Evolutionary conservation across 2,797 vertebrate genomes (phyloP).

Genomic region (Pygocentrus nattereri): DNA sequence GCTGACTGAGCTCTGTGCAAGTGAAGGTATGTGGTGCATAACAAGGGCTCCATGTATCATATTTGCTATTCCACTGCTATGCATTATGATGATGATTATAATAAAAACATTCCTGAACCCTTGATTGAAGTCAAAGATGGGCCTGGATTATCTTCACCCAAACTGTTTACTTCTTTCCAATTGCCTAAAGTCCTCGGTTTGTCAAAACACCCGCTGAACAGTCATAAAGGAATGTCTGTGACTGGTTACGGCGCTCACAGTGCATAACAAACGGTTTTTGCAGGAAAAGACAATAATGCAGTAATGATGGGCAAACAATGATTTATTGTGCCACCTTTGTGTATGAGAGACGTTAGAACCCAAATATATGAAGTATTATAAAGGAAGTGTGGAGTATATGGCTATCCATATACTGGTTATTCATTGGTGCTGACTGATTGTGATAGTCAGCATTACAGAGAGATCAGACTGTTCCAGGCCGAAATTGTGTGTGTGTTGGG

Average conservation of each 20-base stretch:
- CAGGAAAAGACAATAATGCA: neutral
- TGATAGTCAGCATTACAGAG: neutral
- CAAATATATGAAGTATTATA: no score
- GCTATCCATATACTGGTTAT: no score
- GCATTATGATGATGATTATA: neutral
- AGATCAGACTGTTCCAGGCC: neutral
- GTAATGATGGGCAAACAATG: neutral
- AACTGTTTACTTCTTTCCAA: neutral
- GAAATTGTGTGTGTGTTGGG: no score
- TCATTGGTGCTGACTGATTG: neutral
- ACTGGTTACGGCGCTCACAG: neutral
- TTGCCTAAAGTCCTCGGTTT: no score
- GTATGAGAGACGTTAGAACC: no score
- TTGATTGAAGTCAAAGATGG: neutral
- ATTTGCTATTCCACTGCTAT: neutral
- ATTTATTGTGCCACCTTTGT: no score
- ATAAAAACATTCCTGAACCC: neutral
- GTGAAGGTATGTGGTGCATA: neutral
- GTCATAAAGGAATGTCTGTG: no score
- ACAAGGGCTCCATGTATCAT: neutral
- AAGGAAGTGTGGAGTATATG: no score
- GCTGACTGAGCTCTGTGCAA: neutral
- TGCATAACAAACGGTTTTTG: no score
- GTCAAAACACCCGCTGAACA: no score
- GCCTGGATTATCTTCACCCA: neutral